Evolutionary conservation across 2,113 vertebrate genomes (phyloP), one percentile per base, ranked within the genome.

Genomic region (Pandion haliaetus): DNA sequence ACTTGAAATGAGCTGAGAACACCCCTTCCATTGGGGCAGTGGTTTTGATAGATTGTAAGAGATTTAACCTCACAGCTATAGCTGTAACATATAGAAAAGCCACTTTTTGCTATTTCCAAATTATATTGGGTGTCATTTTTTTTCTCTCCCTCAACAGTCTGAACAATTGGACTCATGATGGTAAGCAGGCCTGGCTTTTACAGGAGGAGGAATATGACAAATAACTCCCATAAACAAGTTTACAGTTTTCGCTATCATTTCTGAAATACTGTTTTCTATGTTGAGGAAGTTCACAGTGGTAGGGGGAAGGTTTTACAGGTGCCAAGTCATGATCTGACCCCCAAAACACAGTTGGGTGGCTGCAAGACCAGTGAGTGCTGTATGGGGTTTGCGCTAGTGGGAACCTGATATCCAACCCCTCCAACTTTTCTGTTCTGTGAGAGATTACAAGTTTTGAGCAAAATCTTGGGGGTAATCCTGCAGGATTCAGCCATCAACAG

Each of bases 401-500:
- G 63, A 95, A 42, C 54, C 59, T 54, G 36, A 73, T 88, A 83
- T n/a, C 82, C 71, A 78, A 2, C 63, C 73, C 28, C 49, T 73
- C 76, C 83, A 90, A 29, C 45, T 85, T 90, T 40, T 44, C 58
- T 94, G 74, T 93, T 81, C 71, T 58, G 36, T 82, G 62, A 49
- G 90, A 88, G 90, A 92, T 94, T 80, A 95, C 82, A 90, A 82
- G 78, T 96, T 94, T 93, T 52, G 88, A 91, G 71, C 84, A 79
- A 72, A 90, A 92, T 95, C 91, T 57, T 85, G 69, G 29, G 78
- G 42, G 70, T 91, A 91, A 86, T 96, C 87, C 91, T 94, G 84
- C 70, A 93, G 93, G 84, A 95, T 96, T 95, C 96, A 80, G 66
- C 84, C 38, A 54, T 89, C 89, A 80, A n/a, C 91, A 95, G 95